Base-by-base conservation (phyloP, 1,140 invertebrate species). In the Varroa destructor region DNA sequence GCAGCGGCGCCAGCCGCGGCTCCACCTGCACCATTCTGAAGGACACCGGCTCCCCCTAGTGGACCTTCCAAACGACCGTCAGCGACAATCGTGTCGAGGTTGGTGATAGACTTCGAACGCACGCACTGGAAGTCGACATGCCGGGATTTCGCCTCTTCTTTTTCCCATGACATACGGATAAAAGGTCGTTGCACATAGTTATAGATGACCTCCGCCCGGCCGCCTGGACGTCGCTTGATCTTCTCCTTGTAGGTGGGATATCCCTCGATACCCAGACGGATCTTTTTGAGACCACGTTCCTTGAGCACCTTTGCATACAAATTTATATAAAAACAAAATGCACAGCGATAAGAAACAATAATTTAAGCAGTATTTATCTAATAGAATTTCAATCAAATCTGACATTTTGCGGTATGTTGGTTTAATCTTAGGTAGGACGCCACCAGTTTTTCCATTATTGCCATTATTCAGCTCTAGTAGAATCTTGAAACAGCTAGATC, bases 171-270 rank as follows among this genome's bases (percentile, higher is more conserved):
- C 91, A 99, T 97, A 76, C 96, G 92, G 58, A 99, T 91, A 79
- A 99, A 99, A 0, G 97, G 96, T n/a, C 97, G 83, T 79, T 99
- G 97, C 0, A 99, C 95, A 80, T 99, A 99, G 80, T 98, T 98
- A 81, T 99, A 99, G 74, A 98, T 96, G 0, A 98, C 96, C 83
- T 94, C 91, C 25, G 79, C 77, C 54, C 78, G 74, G 25, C 78
- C 77, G 40, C 78, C 78, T 74, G 76, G 81, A 82, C 83, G 76
- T 73, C 80, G 78, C 74, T 84, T 93, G 0, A 88, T 80, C 79
- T 99, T 99, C 79, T 99, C 96, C 78, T 97, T 99, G 81, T 99
- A 93, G 0, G 95, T 99, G 40, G 97, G 97, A 81, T 99, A 99
- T 0, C 94, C 94, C 84, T 99, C 97, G 72, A 99, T 98, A 6